phyloP scores from a whole-genome alignment of 2,113 vertebrate genomes.

The Copsychus sechellarum region DNA sequence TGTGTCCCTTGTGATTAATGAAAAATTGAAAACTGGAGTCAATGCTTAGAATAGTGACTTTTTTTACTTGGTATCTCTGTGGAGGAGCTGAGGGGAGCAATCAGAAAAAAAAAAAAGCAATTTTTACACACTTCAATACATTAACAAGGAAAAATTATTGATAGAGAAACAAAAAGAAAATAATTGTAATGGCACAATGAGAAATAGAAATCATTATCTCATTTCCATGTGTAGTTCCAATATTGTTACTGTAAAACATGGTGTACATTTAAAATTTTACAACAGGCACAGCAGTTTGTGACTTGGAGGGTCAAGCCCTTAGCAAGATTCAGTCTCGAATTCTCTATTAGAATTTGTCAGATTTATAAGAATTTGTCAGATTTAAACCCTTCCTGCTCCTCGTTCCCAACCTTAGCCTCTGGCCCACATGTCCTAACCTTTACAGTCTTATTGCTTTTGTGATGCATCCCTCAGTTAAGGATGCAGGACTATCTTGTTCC shows the following conservation, averaged over 20 bases:
- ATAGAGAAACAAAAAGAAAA: not conserved
- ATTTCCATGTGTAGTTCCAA: not conserved
- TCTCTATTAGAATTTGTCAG: not conserved
- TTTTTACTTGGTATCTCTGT: not conserved
- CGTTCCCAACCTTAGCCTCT: not conserved
- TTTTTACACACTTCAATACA: not conserved
- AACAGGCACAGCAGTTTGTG: not conserved
- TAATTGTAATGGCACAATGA: not conserved
- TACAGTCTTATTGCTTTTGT: fast-evolving
- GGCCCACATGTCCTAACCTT: no score
- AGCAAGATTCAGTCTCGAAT: not conserved
- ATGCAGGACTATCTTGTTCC: not conserved
- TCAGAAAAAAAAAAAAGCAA: not conserved
- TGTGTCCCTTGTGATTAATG: not conserved
- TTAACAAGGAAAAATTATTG: not conserved
- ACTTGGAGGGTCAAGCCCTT: not conserved
- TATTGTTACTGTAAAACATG: not conserved
- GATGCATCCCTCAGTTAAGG: not conserved
- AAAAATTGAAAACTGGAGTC: not conserved
- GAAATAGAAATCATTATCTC: not conserved
- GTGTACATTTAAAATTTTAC: not conserved
- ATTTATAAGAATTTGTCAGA: not conserved
- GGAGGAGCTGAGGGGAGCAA: not conserved
- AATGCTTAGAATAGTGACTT: not conserved
- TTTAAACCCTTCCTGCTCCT: not conserved